Conservation (phyloP, 1,140 invertebrate species). For the Dolichoris vasculosae region DNA sequence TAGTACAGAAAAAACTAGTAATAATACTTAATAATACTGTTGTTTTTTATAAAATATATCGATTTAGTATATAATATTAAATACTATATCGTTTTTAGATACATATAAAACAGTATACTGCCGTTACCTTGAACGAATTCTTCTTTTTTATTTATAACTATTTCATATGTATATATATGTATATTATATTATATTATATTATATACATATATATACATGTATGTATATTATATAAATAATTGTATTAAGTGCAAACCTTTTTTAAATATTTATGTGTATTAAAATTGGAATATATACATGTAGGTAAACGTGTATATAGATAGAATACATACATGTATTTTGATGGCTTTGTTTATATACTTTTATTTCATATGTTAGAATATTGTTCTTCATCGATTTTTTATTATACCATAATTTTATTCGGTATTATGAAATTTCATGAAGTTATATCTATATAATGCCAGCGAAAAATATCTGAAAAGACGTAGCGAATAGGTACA, state of each 20-base stretch:
- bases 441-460: slow-evolving; percentile 70
- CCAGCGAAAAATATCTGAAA: slow-evolving; percentile 66
- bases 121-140: slow-evolving; percentile 63
- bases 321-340: slow-evolving; percentile 52
- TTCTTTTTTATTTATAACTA: slow-evolving; percentile 54
- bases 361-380: slow-evolving; percentile 34
- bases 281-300: slow-evolving; percentile 54
- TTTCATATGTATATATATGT: slow-evolving; percentile 59
- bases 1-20: slow-evolving; percentile 68
- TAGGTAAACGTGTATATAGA: slow-evolving; percentile 62
- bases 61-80: slow-evolving; percentile 69
- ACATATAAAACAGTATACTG: slow-evolving; percentile 69
- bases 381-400: slow-evolving; percentile 35
- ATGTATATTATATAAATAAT: slow-evolving; percentile 58
- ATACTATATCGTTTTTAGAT: slow-evolving; percentile 67
- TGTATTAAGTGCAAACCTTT: slow-evolving; percentile 32
- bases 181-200: too few relatives aligned
- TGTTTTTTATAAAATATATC: slow-evolving; percentile 71
- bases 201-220: slow-evolving; percentile 59
- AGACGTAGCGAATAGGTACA: slow-evolving; percentile 62
- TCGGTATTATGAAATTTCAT: slow-evolving; percentile 81
- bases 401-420: slow-evolving; percentile 49
- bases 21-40: slow-evolving; percentile 65
- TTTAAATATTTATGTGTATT: slow-evolving; percentile 30
- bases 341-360: slow-evolving; percentile 46